Percentiles rank a stretch among this genome's conserved stretches.
Evolutionary conservation across 1,140 invertebrate genomes (phyloP).

Genomic region (Panagrolaimus sp.): DNA sequence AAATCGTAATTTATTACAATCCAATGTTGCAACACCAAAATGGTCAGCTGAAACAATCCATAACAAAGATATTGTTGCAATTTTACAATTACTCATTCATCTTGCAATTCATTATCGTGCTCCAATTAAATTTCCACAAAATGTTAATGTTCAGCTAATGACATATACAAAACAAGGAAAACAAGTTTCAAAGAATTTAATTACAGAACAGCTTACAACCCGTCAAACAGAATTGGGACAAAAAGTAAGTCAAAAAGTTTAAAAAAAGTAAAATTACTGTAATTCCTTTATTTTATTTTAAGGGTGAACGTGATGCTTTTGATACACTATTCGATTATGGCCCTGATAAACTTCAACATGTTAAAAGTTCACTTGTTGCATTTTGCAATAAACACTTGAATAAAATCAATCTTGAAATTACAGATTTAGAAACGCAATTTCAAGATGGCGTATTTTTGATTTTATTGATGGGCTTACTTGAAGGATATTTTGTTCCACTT

Average conservation of each 20-base stretch:
- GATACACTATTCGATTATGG: conserved; percentile 97
- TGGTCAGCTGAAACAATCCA: conserved; percentile 82
- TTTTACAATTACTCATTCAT: conserved; percentile 85
- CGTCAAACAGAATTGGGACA: conserved; percentile 51
- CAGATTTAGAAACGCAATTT: conserved; percentile 86
- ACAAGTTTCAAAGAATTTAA: conserved; percentile 33
- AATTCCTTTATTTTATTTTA: conserved; percentile 32
- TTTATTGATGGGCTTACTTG: conserved; percentile 86
- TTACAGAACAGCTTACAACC: conserved; percentile 78
- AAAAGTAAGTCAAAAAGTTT: conserved; percentile 33
- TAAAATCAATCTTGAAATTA: conserved; percentile 91
- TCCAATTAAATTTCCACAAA: conserved; percentile 87
- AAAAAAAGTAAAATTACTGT: conserved; percentile 10
- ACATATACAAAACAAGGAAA: conserved; percentile 30
- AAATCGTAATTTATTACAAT: conserved; percentile 67
- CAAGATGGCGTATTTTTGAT: conserved; percentile 93
- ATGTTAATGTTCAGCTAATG: conserved; percentile 72
- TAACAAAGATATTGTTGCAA: conserved; percentile 75
- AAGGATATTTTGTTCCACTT: conserved; percentile 96
- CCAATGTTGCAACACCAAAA: conserved; percentile 64
- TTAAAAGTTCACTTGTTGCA: conserved; percentile 87
- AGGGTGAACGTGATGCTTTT: conserved; percentile 78
- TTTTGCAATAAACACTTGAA: conserved; percentile 97
- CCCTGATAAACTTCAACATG: conserved; percentile 90
- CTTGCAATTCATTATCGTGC: conserved; percentile 87